Evolutionary conservation across 2,797 vertebrate species (phyloP).

Genomic region (Sebastes kiyomatsui): DNA sequence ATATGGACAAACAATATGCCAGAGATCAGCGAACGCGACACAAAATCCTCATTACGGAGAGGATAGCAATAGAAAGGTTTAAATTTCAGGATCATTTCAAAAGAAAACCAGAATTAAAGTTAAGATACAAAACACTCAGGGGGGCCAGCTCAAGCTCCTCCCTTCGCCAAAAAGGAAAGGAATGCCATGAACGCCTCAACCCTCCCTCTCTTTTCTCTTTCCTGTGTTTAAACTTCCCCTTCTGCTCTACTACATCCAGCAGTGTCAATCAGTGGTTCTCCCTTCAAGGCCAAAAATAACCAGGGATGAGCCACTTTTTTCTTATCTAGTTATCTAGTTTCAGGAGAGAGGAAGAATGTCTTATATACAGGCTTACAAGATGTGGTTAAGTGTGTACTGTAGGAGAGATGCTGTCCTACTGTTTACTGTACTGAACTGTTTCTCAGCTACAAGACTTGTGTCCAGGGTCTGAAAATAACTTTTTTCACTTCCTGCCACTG

Average conservation of each 20-base stretch:
- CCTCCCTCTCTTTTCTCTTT: conserved; percentile 16
- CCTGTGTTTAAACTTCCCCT: conserved; percentile 21
- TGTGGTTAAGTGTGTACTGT: no score
- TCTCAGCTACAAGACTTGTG: no score
- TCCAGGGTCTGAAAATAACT: no score
- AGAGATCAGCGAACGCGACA: conserved; percentile 3
- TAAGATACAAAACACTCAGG: not conserved
- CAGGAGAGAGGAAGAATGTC: not conserved
- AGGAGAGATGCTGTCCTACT: no score
- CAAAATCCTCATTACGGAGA: not conserved
- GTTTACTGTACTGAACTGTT: no score
- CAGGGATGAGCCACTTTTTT: conserved; percentile 1
- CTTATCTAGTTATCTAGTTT: not conserved
- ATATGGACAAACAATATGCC: conserved; percentile 2
- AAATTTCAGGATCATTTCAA: not conserved
- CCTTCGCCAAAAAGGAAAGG: conserved; percentile 64
- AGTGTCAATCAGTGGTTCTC: conserved; percentile 9
- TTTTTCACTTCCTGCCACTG: no score
- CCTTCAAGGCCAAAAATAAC: conserved; percentile 38
- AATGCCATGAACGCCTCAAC: conserved; percentile 40
- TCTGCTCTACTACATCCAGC: not conserved
- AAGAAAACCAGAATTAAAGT: not conserved
- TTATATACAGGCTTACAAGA: not conserved
- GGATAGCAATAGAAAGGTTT: not conserved
- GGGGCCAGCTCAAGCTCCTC: not conserved